These are phyloP conservation scores for Diachasmimorpha longicaudata DNA, from an alignment of 1,140 invertebrate species.

Conservation along the genomic window DNA sequence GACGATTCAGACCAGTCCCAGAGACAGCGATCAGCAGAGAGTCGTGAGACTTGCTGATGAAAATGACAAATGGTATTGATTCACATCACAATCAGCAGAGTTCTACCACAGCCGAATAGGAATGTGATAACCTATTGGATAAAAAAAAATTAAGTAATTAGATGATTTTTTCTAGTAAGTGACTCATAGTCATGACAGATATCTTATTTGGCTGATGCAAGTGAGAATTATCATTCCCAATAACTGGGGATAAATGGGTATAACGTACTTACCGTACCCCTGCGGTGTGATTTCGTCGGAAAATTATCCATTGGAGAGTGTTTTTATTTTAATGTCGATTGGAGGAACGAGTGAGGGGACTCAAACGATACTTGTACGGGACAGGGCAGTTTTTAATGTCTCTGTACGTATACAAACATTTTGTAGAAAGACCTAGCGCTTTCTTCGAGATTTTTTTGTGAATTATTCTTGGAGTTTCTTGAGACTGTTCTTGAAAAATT, in stretches of 20 bases:
- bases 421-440: no score
- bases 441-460: neutral
- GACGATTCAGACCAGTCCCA: conserved; percentile 59
- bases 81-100: conserved; percentile 46
- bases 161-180: conserved; percentile 37
- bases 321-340: neutral
- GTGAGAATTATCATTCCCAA: neutral
- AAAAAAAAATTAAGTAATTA: conserved; percentile 36
- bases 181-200: conserved; percentile 14
- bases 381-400: neutral
- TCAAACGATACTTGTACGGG: neutral
- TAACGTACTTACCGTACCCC: neutral
- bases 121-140: conserved; percentile 47
- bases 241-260: neutral
- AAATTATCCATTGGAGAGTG: neutral
- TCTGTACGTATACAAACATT: no score
- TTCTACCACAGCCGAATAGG: conserved; percentile 49
- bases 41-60: conserved; percentile 55
- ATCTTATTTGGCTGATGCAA: conserved; percentile 12
- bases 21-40: conserved; percentile 56
- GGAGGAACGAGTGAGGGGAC: neutral
- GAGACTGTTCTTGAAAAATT: no score
- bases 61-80: conserved; percentile 44
- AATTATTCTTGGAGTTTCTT: no score
- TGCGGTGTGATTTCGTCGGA: neutral